Percentiles rank a stretch among this genome's conserved stretches.
phyloP scores from a whole-genome alignment of 2,797 vertebrate species.

The Zenarchopterus dispar region DNA sequence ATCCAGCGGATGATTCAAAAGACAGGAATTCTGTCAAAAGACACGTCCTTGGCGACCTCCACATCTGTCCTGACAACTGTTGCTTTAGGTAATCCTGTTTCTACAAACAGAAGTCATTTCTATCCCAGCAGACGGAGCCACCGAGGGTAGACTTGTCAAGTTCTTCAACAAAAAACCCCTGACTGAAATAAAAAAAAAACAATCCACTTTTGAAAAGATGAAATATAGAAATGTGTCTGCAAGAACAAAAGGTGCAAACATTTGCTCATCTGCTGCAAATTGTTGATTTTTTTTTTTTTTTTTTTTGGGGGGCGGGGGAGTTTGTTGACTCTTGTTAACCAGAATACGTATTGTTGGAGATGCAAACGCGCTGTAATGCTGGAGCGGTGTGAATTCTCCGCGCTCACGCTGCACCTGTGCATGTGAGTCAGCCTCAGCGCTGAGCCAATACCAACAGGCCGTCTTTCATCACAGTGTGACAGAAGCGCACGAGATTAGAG shows the following conservation, averaged over 20 bases:
- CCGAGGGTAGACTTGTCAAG: conserved; percentile 65
- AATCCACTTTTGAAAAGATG: no score
- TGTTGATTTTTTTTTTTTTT: no score
- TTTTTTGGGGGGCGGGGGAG: no score
- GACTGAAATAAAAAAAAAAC: conserved; percentile 54
- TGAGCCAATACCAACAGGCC: conserved; percentile 76
- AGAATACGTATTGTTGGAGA: conserved; percentile 7
- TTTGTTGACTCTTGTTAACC: conserved; percentile 25
- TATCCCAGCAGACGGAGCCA: conserved; percentile 62
- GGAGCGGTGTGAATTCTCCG: conserved; percentile 37
- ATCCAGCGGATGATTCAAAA: conserved; percentile 40
- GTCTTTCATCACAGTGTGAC: conserved; percentile 76
- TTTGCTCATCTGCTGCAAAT: no score
- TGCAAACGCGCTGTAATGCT: conserved; percentile 15
- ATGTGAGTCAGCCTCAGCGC: conserved; percentile 60
- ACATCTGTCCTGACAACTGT: conserved; percentile 77
- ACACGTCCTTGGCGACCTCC: conserved; percentile 59
- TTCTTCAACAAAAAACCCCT: conserved; percentile 59
- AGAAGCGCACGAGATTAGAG: conserved; percentile 74
- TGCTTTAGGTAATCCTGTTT: conserved; percentile 74
- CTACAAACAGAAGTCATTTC: conserved; percentile 57
- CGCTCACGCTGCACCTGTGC: conserved; percentile 74
- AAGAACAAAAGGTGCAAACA: neutral
- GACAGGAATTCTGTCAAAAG: conserved; percentile 42
- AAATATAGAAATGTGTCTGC: no score